Percentiles rank a stretch among this genome's conserved stretches.
Conservation (phyloP, 2,113 vertebrate species). For the Etheostoma spectabile region DNA sequence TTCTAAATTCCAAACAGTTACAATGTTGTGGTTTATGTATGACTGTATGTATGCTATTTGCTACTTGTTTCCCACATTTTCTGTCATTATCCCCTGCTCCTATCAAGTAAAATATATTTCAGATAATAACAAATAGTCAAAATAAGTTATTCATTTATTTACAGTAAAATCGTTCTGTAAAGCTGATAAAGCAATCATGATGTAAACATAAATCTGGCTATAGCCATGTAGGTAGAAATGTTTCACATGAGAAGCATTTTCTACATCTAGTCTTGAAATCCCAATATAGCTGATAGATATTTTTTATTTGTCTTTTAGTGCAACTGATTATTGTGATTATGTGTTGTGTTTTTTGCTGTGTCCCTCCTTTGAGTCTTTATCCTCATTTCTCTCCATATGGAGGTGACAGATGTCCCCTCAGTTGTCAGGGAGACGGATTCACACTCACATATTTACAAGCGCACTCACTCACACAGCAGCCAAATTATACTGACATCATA, state of each 20-base stretch:
- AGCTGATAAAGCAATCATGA: neutral
- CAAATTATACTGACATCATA: slow-evolving; percentile 30
- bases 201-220: neutral
- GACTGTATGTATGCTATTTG: neutral
- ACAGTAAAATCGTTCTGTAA: neutral
- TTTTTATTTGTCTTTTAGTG: slow-evolving; percentile 22
- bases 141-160: neutral
- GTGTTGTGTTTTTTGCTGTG: neutral
- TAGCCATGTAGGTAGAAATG: neutral
- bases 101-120: neutral
- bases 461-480: slow-evolving; percentile 27
- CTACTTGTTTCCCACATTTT: neutral
- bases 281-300: neutral
- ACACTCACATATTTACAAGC: slow-evolving; percentile 46
- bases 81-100: neutral
- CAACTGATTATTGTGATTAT: slow-evolving; percentile 11
- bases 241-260: neutral
- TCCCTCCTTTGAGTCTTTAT: slow-evolving; percentile 32
- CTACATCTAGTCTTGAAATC: neutral
- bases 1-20: neutral
- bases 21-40: neutral
- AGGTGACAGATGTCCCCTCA: slow-evolving; percentile 73
- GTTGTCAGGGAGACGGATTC: slow-evolving; percentile 65
- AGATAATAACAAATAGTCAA: neutral
- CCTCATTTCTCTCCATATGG: slow-evolving; percentile 65